Percentiles rank a stretch among this genome's conserved stretches.
These are phyloP conservation scores for Mimumesa dahlbomi DNA, from an alignment of 2,888 invertebrate species.

Conservation along the genomic window DNA sequence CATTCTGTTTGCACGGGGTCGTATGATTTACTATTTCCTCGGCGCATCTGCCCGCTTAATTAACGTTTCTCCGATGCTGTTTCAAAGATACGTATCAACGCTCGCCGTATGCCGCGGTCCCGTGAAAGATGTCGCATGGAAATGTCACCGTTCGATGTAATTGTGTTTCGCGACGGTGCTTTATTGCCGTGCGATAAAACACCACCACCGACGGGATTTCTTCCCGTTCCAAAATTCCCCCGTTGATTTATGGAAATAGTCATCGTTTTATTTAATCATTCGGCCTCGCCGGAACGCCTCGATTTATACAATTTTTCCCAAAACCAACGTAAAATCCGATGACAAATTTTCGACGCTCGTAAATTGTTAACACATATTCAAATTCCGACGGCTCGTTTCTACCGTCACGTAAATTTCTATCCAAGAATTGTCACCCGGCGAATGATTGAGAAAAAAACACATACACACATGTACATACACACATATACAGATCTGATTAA, in stretches of 20 bases:
- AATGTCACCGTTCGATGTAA: constrained; percentile 52
- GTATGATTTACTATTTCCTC: constrained; percentile 68
- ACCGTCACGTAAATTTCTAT: no score
- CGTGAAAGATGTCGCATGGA: constrained; percentile 36
- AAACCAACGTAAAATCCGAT: no score
- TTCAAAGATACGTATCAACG: constrained; percentile 61
- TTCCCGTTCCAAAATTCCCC: constrained; percentile 8
- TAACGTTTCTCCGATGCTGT: constrained; percentile 62
- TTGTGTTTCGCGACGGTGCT: constrained; percentile 49
- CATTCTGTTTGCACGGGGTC: constrained; percentile 54
- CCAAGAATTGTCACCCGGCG: no score
- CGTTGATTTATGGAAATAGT: constrained; percentile 20
- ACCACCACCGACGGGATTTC: constrained; percentile 27
- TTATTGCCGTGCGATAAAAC: constrained; percentile 50
- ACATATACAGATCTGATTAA: no score
- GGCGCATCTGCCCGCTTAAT: constrained; percentile 66
- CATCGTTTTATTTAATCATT: constrained; percentile 37
- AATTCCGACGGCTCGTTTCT: no score
- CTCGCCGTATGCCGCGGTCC: constrained; percentile 1
- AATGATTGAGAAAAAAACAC: no score
- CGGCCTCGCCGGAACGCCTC: constrained; percentile 13
- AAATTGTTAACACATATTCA: no score
- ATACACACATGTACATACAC: no score
- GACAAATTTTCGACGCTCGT: no score
- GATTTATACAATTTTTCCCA: no score